phyloP scores from a whole-genome alignment of 2,888 invertebrate genomes.

The Parapristionchus giblindavisi region DNA sequence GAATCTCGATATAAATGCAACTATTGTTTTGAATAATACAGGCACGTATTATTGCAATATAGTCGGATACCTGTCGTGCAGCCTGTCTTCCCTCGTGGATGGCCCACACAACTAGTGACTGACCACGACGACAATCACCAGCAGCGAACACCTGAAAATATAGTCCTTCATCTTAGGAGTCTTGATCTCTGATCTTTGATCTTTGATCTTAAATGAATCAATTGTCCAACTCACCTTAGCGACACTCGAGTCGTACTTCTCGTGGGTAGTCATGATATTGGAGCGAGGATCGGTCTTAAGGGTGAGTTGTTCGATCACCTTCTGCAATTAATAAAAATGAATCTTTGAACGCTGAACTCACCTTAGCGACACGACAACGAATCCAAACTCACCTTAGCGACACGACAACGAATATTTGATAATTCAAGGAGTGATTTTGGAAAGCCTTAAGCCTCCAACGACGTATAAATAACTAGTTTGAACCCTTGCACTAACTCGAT shows the following conservation, averaged over 20 bases:
- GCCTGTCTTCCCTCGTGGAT: constrained; percentile 98
- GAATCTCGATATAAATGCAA: no score
- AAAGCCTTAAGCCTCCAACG: background rate
- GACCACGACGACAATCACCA: constrained; percentile 96
- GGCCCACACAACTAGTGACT: constrained; percentile 97
- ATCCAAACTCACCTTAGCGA: no score
- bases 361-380: no score
- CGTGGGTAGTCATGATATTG: constrained; percentile 84
- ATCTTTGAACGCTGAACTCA: no score
- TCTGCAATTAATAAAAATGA: constrained; percentile 73
- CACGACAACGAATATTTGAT: background rate
- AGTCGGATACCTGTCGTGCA: constrained; percentile 84
- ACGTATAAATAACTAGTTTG: no score
- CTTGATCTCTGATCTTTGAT: background rate
- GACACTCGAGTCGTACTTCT: constrained; percentile 82
- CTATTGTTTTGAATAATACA: no score
- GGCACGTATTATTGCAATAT: no score
- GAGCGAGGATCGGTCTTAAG: constrained; percentile 88
- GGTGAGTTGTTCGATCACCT: constrained; percentile 82
- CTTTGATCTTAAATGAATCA: background rate
- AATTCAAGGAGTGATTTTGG: background rate
- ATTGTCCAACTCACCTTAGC: constrained; percentile 76
- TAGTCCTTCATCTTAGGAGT: background rate
- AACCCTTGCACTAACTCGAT: no score
- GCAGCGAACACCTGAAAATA: constrained; percentile 60